These are phyloP conservation scores for Anguilla marmorata DNA, from an alignment of 2,797 vertebrate species.

Conservation along the genomic window DNA sequence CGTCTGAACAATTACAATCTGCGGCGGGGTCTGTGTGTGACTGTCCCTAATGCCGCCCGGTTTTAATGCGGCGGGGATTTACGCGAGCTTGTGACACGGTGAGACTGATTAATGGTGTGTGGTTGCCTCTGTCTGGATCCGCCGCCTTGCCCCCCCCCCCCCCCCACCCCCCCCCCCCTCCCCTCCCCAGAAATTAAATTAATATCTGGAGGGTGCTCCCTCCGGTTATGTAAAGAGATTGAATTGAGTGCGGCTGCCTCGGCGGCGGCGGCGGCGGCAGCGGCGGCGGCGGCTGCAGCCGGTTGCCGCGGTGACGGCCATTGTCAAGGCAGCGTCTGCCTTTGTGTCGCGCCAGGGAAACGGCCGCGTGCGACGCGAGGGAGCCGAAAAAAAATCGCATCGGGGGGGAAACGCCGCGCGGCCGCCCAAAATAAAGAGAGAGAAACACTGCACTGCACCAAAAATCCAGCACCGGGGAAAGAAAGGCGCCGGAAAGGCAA, in stretches of 20 bases:
- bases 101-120: constrained; percentile 26
- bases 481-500: too few species aligned
- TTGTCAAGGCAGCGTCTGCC: background rate
- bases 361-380: background rate
- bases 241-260: background rate
- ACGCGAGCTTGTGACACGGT: background rate
- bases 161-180: too few species aligned
- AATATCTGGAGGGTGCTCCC: constrained; percentile 20
- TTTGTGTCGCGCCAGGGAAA: background rate
- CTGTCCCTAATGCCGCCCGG: background rate
- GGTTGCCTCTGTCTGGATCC: constrained; percentile 6
- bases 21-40: background rate
- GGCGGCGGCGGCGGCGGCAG: background rate
- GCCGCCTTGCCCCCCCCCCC: background rate
- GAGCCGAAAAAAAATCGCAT: too few species aligned
- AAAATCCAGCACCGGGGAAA: too few species aligned
- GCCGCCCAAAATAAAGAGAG: background rate
- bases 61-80: background rate
- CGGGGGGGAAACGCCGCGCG: background rate
- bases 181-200: background rate
- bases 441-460: too few species aligned
- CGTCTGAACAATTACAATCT: background rate
- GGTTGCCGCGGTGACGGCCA: background rate
- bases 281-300: background rate
- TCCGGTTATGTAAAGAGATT: constrained; percentile 17